Conservation (phyloP, 1,140 invertebrate genomes). For the Conus ventricosus region DNA sequence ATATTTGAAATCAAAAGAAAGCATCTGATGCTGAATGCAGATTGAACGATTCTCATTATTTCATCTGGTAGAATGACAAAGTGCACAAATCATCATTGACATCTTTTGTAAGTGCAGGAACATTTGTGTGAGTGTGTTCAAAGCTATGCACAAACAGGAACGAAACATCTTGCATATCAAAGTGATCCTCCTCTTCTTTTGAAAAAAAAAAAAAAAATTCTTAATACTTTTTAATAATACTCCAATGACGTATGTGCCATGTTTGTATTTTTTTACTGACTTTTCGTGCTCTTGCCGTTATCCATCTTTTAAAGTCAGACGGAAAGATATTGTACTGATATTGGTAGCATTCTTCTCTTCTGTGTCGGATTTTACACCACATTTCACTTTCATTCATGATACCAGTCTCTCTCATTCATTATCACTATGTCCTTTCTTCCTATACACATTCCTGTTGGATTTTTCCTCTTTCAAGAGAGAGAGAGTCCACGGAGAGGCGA, state of each 20-base stretch:
- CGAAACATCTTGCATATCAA: constrained; percentile 2
- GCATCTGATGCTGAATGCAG: neutral
- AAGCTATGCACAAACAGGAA: constrained; percentile 6
- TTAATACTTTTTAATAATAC: neutral
- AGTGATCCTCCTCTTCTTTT: neutral
- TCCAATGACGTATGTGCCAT: neutral
- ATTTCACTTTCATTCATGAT: too few relatives aligned
- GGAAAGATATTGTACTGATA: neutral
- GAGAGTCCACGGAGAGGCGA: too few relatives aligned
- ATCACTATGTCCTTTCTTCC: too few relatives aligned
- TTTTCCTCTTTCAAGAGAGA: too few relatives aligned
- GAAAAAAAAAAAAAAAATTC: too few relatives aligned
- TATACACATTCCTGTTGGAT: too few relatives aligned
- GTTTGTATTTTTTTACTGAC: neutral
- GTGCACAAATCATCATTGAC: neutral
- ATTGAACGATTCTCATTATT: neutral
- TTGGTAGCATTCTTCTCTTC: too few relatives aligned
- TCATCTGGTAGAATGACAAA: neutral
- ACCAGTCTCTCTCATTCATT: too few relatives aligned
- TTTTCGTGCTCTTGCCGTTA: neutral
- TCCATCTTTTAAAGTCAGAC: neutral
- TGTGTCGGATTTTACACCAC: too few relatives aligned
- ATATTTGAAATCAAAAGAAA: neutral
- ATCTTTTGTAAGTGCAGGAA: neutral
- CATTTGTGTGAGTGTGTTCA: neutral